Base-by-base conservation (phyloP, 2,888 invertebrate species). In the Gasteruption jaculator region DNA sequence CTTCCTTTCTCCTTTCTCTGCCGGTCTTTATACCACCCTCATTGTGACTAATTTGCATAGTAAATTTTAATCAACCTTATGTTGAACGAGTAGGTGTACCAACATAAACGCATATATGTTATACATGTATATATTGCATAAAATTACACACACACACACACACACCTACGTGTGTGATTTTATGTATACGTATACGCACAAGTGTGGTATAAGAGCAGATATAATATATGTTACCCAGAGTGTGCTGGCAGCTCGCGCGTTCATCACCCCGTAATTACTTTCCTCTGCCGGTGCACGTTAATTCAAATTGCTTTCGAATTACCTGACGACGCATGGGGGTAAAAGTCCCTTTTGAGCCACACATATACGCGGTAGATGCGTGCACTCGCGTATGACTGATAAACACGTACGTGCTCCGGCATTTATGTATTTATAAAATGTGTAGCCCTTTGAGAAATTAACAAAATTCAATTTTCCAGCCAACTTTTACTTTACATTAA, bases 241-340 rank as follows among this genome's bases (percentile, higher is more conserved):
- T 43, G 49, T 39, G 42, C 43, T 46, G 49, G 48, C 46, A 48
- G 52, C 46, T 44, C 38, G 46, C 48, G 46, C 52, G 48, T 41
- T 54, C 58, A 52, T 52, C 54, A 51, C 52, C 52, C 52, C 52
- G 56, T 64, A 63, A 63, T 63, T 63, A 63, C 59, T 64, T 63
- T 64, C 56, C 60, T 60, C 60, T 57, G 55, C 52, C 54, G 55
- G 56, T 45, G 54, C 52, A 58, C 58, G 63, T 63, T 65, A 61
- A 63, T 63, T 63, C 63, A 60, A 63, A 63, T 63, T 61, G 58
- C 65, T 64, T 58, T 63, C 63, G 57, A 59, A 63, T 63, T 64
- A 61, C 56, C 58, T 54, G 54, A 58, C 58, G 58, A 41, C 34
- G 32, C 27, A n/a, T 29, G 7, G n/a, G n/a, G n/a, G n/a, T 24